Base-by-base conservation (phyloP, 2,113 vertebrate species). In the Gobiocypris rarus region DNA sequence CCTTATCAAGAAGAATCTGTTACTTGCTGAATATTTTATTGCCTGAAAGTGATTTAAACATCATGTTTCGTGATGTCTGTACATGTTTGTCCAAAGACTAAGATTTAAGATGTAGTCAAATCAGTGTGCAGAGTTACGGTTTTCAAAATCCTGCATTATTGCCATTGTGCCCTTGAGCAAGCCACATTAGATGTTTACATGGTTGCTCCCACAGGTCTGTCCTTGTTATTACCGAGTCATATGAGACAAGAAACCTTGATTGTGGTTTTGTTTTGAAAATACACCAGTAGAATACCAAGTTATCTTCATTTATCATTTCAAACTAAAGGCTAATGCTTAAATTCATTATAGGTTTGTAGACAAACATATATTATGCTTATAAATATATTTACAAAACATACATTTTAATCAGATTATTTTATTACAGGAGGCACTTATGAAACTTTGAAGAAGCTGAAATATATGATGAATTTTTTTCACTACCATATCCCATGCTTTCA, bases 121-220 rank as follows among this genome's bases (percentile, higher is more conserved):
- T 24, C 24, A n/a, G 34, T 22, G 3, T 14, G 0, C 10, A 45
- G 45, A 52, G 45, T 75, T 56, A 7, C 9, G 22, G 26, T 54
- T 54, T 75, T 31, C 28, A 22, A 75, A 48, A 13, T 11, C 17
- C 9, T 22, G 28, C 28, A 22, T 56, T 75, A 75, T 56, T 34
- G 7, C 28, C 50, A 75, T 9, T 54, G 73, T 75, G 73, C 48
- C 48, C 8, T 54, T 28, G 9, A 38, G 50, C 26, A 56, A 75
- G 48, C 26, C 26, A 13, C 74, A 50, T n/a, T 56, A 56, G 28
- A 71, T 71, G 41, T 71, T 45, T 45, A 71, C 38, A 71, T 71
- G 69, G 69, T 45, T 45, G 1, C 10, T 71, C 28, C 15, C 50
- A 38, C 28, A n/a, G 50, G 41, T 71, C 69, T 71, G 69, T 38